phyloP scores from a whole-genome alignment of 2,888 invertebrate genomes.

The Drosophila rellima region DNA sequence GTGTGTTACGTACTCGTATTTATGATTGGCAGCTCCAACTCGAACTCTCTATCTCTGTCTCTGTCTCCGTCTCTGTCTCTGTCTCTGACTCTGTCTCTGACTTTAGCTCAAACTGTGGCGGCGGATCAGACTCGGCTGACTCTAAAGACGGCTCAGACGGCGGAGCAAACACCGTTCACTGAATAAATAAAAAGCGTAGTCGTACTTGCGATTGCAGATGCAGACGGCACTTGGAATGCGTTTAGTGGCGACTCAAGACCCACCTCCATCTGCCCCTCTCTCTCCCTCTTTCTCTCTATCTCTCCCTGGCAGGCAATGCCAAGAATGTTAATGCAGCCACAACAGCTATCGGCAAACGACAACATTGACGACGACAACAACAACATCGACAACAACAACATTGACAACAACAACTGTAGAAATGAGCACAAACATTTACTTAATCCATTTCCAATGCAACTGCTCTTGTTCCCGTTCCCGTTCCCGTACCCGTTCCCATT shows the following conservation, averaged over 20 bases:
- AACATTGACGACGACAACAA: conserved; percentile 32
- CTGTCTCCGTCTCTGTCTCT: conserved; percentile 5
- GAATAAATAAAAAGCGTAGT: conserved; percentile 73
- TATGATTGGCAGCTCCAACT: conserved; percentile 72
- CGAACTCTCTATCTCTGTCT: conserved; percentile 15
- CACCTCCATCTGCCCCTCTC: neutral
- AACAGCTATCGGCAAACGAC: conserved; percentile 34
- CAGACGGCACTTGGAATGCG: conserved; percentile 71
- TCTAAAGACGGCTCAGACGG: conserved; percentile 26
- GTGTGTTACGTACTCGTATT: conserved; percentile 73
- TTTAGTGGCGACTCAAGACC: conserved; percentile 62
- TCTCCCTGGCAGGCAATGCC: conserved; percentile 50
- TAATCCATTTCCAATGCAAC: conserved; percentile 77
- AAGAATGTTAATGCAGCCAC: conserved; percentile 82
- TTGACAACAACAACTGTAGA: conserved; percentile 37
- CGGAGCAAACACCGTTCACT: conserved; percentile 74
- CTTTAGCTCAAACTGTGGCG: conserved; percentile 9
- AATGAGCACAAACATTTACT: conserved; percentile 78
- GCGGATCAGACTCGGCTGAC: conserved; percentile 7
- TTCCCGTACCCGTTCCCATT: conserved; percentile 13
- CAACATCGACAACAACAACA: conserved; percentile 36
- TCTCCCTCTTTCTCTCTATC: neutral
- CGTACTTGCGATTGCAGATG: conserved; percentile 66
- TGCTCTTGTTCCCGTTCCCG: conserved; percentile 58
- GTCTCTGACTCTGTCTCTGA: conserved; percentile 15